Evolutionary conservation across 2,888 invertebrate species (phyloP), one percentile per base, ranked within the genome.

Genomic region (Barypeithes pellucidus): DNA sequence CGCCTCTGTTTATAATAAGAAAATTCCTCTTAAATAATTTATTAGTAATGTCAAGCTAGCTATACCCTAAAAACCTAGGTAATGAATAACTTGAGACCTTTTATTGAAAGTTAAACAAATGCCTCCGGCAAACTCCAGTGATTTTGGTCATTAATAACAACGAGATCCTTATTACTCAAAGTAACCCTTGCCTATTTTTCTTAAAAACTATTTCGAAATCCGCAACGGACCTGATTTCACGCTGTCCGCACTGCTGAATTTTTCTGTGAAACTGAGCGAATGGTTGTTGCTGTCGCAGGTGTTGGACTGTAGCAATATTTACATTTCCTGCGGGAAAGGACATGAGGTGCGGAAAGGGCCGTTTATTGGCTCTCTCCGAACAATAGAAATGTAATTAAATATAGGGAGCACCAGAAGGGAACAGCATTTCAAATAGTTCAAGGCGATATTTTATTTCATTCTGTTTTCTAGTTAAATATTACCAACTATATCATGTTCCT

Each of bases 221-320:
- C 62, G 12, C 18, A 36, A 8, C 18, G 33, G 20, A 54, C 54
- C 60, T 65, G 29, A 54, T 54, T 54, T 33, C 54, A 54, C 54
- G 54, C 29, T 54, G 54, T 54, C 29, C 12, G 62, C 47, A 63
- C 18, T 9, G 12, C 16, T 63, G 24, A 67, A 57, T 59, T 62
- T 45, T 62, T 59, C 59, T 43, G 66, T 45, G 57, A 22, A 66
- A 66, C 66, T 60, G 66, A 66, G 14, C 72, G 41, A 33, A 50
- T 50, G 59, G 60, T n/a, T 66, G 60, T 72, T 52, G 29, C 52
- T 52, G 66, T 72, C 61, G 52, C 72, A 72, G 72, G 72, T 72
- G 72, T 60, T 60, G 24, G 57, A 8, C 16, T 29, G 60, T 72
- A 60, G 36, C 72, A 18, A 29, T 66, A 66, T 72, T 72, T 72